Percentiles rank a stretch among this genome's conserved stretches.
phyloP scores from a whole-genome alignment of 2,113 vertebrate genomes.

The Colius striatus region DNA sequence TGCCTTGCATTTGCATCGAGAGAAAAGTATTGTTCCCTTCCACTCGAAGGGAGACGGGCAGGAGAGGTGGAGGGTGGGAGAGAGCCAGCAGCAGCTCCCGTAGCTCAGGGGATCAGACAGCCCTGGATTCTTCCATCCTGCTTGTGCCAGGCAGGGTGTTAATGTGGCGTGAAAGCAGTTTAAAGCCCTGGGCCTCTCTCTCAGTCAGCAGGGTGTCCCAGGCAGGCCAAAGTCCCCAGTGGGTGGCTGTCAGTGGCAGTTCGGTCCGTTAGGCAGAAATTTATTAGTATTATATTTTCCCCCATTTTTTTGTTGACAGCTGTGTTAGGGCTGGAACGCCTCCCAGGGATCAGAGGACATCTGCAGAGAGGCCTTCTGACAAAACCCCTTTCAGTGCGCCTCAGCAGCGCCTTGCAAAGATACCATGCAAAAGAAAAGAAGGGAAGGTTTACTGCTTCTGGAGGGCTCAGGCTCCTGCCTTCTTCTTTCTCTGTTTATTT shows the following conservation, averaged over 20 bases:
- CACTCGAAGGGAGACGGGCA: neutral
- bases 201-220: slow-evolving; percentile 10
- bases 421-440: neutral
- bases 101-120: neutral
- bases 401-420: slow-evolving; percentile 35
- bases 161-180: slow-evolving; percentile 45
- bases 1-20: neutral
- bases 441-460: slow-evolving; percentile 22
- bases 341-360: slow-evolving; percentile 58
- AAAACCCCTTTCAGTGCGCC: slow-evolving; percentile 47
- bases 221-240: slow-evolving; percentile 19
- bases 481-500: slow-evolving; percentile 17
- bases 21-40: neutral
- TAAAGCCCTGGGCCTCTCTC: slow-evolving; percentile 10
- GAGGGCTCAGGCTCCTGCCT: neutral
- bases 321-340: slow-evolving; percentile 48
- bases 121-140: neutral
- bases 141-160: slow-evolving; percentile 20
- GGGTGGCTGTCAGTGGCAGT: slow-evolving; percentile 48
- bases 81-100: neutral
- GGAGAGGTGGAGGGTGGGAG: neutral
- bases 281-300: slow-evolving; percentile 56
- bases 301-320: slow-evolving; percentile 34
- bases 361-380: slow-evolving; percentile 42
- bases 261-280: slow-evolving; percentile 15